Conservation (phyloP, 2,113 vertebrate genomes). For the Synodontis membranacea region DNA sequence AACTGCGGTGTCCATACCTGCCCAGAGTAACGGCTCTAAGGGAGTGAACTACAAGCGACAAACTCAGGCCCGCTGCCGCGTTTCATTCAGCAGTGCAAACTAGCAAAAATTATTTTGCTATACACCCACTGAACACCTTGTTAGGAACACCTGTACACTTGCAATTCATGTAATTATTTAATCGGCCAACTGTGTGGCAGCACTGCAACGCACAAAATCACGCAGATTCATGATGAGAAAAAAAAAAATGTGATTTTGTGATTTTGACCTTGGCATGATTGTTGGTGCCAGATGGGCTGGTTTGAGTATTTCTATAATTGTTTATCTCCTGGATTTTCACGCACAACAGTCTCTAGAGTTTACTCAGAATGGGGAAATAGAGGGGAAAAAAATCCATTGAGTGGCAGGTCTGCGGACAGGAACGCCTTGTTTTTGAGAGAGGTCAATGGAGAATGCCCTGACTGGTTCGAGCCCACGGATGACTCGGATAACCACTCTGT, state of each 20-base stretch:
- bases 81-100: background rate
- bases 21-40: slow-evolving; percentile 1
- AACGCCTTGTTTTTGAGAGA: background rate
- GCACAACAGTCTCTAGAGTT: background rate
- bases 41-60: background rate
- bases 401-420: background rate
- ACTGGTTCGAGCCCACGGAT: background rate
- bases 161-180: background rate
- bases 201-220: background rate
- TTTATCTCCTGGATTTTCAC: background rate
- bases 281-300: background rate
- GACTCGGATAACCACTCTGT: background rate
- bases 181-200: background rate
- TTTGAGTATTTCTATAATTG: background rate
- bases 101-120: background rate
- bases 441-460: background rate
- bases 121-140: background rate
- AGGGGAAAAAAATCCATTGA: background rate
- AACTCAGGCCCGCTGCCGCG: background rate
- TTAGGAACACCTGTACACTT: background rate
- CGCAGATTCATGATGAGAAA: background rate
- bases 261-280: background rate
- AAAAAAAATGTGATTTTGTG: background rate
- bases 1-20: background rate
- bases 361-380: background rate